Base-by-base conservation (phyloP, 2,113 vertebrate genomes). In the Forbesichthys agassizii region DNA sequence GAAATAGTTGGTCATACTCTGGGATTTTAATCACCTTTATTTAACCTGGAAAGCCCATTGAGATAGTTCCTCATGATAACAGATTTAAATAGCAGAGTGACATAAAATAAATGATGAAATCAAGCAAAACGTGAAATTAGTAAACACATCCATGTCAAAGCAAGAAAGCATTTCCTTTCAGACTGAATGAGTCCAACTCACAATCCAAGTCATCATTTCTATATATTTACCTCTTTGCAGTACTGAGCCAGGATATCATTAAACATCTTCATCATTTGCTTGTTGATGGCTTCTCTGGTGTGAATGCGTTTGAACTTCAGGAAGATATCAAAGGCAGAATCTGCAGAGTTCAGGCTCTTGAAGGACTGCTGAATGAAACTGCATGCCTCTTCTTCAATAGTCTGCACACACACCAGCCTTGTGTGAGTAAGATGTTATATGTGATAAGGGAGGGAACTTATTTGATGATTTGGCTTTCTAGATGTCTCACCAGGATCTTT, bases 241-340 rank as follows among this genome's bases (percentile, higher is more conserved):
- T 95, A 98, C 75, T 96, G 95, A 9, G 80, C 78, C 72, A 99
- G 84, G 68, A 98, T 88, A 48, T 96, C 93, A 4, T 88, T 90
- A 65, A 97, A 96, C 61, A 96, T 99, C 88, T 88, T 93, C 93
- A 94, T 96, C 91, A 99, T 82, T 73, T 98, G 93, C n/a, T 91
- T 94, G 46, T 91, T 94, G 78, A 99, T 80, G 10, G 87, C 78
- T 68, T 98, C 92, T 79, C 92, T 93, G 20, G 88, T 94, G 59
- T 84, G 90, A 64, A 95, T 94, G 52, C 93, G 89, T 82, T 94
- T 95, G 74, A 97, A 98, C 55, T 96, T 98, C 52, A 95, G 72
- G 36, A 98, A 88, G 94, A 98, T 91, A 69, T 96, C 92, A 73
- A 99, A 96, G 0, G 96, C 96, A 16, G 91, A 91, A 61, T 95